Conservation (phyloP, 1,140 invertebrate species). For the Theocolax elegans region DNA sequence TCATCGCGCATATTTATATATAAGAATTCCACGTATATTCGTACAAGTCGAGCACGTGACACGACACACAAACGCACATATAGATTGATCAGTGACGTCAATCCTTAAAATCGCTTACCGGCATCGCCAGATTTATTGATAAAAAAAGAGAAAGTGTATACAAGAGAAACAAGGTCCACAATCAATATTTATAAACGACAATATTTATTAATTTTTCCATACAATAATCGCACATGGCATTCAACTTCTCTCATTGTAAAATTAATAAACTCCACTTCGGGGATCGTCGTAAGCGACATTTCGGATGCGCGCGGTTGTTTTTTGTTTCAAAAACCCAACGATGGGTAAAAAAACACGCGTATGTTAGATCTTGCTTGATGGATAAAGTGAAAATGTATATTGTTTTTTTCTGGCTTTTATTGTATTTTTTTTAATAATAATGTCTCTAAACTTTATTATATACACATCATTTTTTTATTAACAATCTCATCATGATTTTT, state of each 20-base stretch:
- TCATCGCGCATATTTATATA: too few species aligned
- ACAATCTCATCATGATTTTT: slow-evolving; percentile 14
- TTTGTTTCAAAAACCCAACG: too few species aligned
- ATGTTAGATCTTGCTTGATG: background rate
- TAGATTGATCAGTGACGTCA: slow-evolving; percentile 7
- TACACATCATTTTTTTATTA: slow-evolving; percentile 29
- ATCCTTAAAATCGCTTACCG: slow-evolving; percentile 3
- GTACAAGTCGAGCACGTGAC: too few species aligned
- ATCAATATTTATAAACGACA: slow-evolving; percentile 30
- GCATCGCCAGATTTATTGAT: background rate
- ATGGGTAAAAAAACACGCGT: too few species aligned
- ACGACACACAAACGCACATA: background rate
- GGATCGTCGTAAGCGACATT: background rate
- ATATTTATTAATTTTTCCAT: slow-evolving; percentile 34
- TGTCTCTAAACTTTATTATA: slow-evolving; percentile 34
- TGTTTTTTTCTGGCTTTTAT: background rate
- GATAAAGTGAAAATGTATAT: slow-evolving; percentile 20
- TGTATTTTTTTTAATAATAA: slow-evolving; percentile 1
- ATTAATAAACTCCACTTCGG: slow-evolving; percentile 24
- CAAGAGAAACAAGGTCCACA: background rate
- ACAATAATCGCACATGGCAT: slow-evolving; percentile 26
- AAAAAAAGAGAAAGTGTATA: too few species aligned
- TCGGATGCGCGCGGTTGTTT: too few species aligned
- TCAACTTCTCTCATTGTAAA: slow-evolving; percentile 29
- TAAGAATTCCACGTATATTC: too few species aligned